These are phyloP conservation scores for Mastacembelus armatus DNA, from an alignment of 2,797 vertebrate genomes.

Conservation along the genomic window DNA sequence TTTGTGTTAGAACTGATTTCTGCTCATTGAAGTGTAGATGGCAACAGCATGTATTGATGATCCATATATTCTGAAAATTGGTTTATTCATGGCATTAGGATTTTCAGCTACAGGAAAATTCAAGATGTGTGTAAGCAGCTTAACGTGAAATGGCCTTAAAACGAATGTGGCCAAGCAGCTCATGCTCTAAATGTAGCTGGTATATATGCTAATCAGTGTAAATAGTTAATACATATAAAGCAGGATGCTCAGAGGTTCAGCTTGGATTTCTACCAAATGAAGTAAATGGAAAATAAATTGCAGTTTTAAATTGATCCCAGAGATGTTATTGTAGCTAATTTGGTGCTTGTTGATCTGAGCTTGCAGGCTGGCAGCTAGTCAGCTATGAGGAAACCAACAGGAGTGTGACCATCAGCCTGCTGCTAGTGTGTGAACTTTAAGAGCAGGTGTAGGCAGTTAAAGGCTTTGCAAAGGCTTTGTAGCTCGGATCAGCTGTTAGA, in stretches of 20 bases:
- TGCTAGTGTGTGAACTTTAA: constrained; percentile 50
- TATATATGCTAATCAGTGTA: too few species aligned
- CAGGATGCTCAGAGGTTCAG: background rate
- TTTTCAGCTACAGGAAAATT: constrained; percentile 42
- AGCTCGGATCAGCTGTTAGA: constrained; percentile 68
- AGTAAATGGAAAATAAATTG: background rate
- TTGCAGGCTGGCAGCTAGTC: constrained; percentile 12
- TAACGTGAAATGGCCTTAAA: constrained; percentile 35
- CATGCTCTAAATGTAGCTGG: constrained; percentile 9
- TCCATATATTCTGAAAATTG: constrained; percentile 33
- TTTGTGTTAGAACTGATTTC: background rate
- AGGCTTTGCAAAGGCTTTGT: constrained; percentile 60
- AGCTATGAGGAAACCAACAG: constrained; percentile 13
- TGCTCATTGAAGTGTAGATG: background rate
- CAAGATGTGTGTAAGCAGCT: constrained; percentile 33
- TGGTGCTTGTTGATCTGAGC: constrained; percentile 6
- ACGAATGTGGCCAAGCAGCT: background rate
- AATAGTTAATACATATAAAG: background rate
- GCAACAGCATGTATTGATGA: background rate
- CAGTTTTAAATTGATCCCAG: constrained; percentile 1
- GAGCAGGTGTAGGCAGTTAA: constrained; percentile 69
- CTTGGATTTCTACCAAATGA: background rate
- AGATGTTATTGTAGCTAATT: background rate
- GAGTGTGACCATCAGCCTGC: constrained; percentile 30
- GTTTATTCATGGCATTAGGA: constrained; percentile 29